Evolutionary conservation across 2,888 invertebrate species (phyloP).

Genomic region (Cyaniris semiargus): DNA sequence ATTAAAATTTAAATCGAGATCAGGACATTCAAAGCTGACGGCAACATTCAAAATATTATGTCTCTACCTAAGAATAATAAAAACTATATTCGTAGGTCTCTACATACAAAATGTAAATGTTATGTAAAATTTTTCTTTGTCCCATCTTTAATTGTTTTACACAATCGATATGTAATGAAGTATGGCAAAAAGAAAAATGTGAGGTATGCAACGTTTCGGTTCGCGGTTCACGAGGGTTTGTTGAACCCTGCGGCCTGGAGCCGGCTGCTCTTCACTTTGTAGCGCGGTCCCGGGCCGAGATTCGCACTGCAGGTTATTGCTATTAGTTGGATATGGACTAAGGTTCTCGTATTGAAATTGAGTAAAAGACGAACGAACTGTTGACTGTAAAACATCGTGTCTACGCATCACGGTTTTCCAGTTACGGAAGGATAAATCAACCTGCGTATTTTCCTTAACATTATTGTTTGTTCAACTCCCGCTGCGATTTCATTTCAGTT

Average conservation of each 20-base stretch:
- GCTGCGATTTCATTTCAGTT: background rate
- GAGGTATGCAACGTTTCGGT: background rate
- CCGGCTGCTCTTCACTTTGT: background rate
- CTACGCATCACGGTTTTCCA: background rate
- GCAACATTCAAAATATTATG: too few relatives aligned
- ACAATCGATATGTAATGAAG: background rate
- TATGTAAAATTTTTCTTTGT: too few relatives aligned
- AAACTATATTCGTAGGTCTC: too few relatives aligned
- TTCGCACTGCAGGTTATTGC: background rate
- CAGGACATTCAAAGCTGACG: too few relatives aligned
- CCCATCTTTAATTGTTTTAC: background rate
- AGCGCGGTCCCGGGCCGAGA: background rate
- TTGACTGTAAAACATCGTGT: background rate
- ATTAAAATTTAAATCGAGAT: too few relatives aligned
- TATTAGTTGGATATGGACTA: background rate
- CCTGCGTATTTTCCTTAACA: background rate
- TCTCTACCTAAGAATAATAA: too few relatives aligned
- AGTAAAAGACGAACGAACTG: background rate
- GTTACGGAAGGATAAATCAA: background rate
- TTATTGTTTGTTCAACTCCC: background rate
- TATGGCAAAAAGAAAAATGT: background rate
- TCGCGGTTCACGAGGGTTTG: conserved; percentile 3
- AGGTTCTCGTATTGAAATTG: background rate
- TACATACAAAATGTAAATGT: too few relatives aligned
- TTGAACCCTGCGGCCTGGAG: conserved; percentile 1